Base-by-base conservation (phyloP, 2,113 vertebrate genomes). In the Acanthisitta chloris region DNA sequence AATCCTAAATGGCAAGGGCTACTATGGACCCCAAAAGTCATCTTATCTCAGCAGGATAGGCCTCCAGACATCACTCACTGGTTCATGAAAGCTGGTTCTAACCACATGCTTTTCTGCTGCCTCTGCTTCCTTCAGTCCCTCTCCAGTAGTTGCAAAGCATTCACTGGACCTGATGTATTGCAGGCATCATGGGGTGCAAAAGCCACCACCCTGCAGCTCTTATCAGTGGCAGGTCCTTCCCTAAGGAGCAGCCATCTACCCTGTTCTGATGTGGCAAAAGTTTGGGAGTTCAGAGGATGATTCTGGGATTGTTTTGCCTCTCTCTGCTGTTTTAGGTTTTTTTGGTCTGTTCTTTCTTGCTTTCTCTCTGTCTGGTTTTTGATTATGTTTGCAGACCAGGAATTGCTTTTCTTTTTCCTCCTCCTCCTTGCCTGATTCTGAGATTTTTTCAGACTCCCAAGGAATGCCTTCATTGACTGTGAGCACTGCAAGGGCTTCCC, bases 11-110 rank as follows among this genome's bases (percentile, higher is more conserved):
- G 38, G 10, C 28, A 15, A 48, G 29, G 59, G 76, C n/a, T 49
- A 18, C 38, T 0, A 0, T 34, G 43, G 26, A 7, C 70, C 21
- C 19, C 57, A 42, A 1, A 65, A 6, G 21, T 55, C 4, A 0
- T 28, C 62, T 62, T 29, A 26, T 31, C 19, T 36, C 52, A 62
- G 51, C 21, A 36, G 17, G 31, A 46, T 2, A 0, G 8, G 46
- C 52, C 42, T 40, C 43, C 59, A 46, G 2, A 17, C 43, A 45
- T 62, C 5, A 1, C 31, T 46, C 1, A 0, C 31, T n/a, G 20
- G 46, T n/a, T 58, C 24, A 5, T 38, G 38, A 38, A 42, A 29
- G 8, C 18, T 45, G 24, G 5, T 67, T 61, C 23, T 14, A 69
- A 58, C 8, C 21, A 24, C 29, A 40, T n/a, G 52, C 40, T 45